Conservation (phyloP, 2,113 vertebrate genomes). For the Geothlypis trichas region DNA sequence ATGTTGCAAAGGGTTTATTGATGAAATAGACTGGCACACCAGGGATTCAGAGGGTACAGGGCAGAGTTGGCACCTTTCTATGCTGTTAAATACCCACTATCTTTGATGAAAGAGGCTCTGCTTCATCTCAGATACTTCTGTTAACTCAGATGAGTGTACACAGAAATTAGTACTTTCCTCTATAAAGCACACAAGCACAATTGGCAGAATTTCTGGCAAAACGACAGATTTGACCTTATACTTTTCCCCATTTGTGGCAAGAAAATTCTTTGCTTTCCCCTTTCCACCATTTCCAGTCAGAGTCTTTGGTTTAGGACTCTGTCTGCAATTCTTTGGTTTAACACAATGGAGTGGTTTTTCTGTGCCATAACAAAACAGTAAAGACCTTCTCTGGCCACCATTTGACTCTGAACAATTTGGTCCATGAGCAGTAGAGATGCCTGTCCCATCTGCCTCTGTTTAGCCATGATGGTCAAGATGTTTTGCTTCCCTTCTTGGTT, state of each 20-base stretch:
- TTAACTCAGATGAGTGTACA: conserved; percentile 8
- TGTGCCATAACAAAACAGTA: conserved; percentile 68
- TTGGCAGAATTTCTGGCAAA: conserved; percentile 57
- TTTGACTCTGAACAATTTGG: conserved; percentile 62
- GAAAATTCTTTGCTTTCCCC: conserved; percentile 46
- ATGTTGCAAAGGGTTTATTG: neutral
- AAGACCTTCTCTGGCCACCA: conserved; percentile 64
- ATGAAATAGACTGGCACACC: neutral
- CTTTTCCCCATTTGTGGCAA: neutral
- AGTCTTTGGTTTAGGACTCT: conserved; percentile 58
- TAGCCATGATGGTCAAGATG: neutral
- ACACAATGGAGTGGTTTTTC: conserved; percentile 65
- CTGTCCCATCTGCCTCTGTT: conserved; percentile 65
- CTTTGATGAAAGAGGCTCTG: neutral
- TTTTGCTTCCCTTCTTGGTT: neutral
- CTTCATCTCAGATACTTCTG: neutral
- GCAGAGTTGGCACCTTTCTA: neutral
- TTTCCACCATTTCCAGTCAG: conserved; percentile 44
- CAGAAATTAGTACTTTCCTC: conserved; percentile 13
- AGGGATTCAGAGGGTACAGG: neutral
- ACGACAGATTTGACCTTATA: neutral
- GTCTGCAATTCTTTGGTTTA: conserved; percentile 65
- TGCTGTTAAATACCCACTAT: neutral
- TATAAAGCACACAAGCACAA: neutral
- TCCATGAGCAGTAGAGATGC: conserved; percentile 66